phyloP scores from a whole-genome alignment of 2,113 vertebrate genomes.

The Galbula dea region DNA sequence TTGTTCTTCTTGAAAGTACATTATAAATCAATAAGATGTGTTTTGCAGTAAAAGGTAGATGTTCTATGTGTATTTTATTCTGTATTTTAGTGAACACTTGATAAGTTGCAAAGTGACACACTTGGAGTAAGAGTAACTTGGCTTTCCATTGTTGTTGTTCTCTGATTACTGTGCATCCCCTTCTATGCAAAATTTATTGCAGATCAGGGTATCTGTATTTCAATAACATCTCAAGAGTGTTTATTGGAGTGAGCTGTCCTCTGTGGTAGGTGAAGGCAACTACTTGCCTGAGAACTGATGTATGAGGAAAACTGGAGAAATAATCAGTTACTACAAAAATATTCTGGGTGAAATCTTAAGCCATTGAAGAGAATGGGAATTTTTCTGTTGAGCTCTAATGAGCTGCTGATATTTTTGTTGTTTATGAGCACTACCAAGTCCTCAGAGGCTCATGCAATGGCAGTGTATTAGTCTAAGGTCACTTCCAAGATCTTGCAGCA shows the following conservation, averaged over 20 bases:
- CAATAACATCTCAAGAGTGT: neutral
- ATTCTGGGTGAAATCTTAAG: neutral
- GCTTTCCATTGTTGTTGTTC: neutral
- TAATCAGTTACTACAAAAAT: neutral
- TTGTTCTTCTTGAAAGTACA: conserved; percentile 57
- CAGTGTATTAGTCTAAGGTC: neutral
- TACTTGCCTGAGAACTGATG: neutral
- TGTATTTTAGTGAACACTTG: conserved; percentile 36
- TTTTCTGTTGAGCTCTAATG: neutral
- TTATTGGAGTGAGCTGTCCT: neutral
- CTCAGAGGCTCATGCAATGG: neutral
- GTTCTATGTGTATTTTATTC: neutral
- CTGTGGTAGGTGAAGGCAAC: neutral
- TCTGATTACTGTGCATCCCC: neutral
- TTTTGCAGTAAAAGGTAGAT: conserved; percentile 58
- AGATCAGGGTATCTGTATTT: neutral
- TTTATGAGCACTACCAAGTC: neutral
- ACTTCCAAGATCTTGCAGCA: neutral
- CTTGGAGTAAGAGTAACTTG: neutral
- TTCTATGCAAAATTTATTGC: conserved; percentile 7
- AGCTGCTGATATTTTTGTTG: neutral
- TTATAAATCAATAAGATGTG: conserved; percentile 70
- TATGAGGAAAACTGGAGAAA: neutral
- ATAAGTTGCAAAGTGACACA: neutral
- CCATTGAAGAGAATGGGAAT: accelerated